Base-by-base conservation (phyloP, 2,113 vertebrate species). In the Lagopus muta region DNA sequence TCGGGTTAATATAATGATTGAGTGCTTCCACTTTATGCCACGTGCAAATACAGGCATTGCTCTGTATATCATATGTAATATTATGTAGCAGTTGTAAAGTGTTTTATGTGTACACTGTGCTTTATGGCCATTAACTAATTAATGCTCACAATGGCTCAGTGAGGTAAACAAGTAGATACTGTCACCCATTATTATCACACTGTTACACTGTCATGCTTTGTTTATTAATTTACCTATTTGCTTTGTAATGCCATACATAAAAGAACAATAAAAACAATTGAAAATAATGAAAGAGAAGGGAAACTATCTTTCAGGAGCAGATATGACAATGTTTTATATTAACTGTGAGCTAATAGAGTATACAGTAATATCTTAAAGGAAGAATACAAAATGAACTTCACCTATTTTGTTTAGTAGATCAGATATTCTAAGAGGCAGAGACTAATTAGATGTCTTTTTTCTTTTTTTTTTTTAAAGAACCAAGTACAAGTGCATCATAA, bases 51-150 rank as follows among this genome's bases (percentile, higher is more conserved):
- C 55, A 93, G 91, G 47, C 85, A 74, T 86, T 91, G 72, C 93
- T 93, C 79, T 86, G 72, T 93, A 80, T 94, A 94, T 96, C 91
- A 93, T 70, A 74, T 78, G 65, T 91, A 88, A 89, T 93, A 93
- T 77, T 93, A 91, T 86, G 85, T 74, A 93, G 85, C 91, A 86
- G 87, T 94, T 92, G 52, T 82, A 90, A 96, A 92, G 52, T 86
- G 85, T 80, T 94, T 91, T 91, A 83, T 69, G 36, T 90, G 85
- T 93, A 74, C 79, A 61, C 85, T 91, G 82, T 91, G 88, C 65
- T 95, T 95, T 96, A 89, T 92, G 88, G 75, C 85, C 93, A 95
- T 95, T 92, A 92, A 90, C 87, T 97, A 95, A 96, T 95, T 96
- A 95, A 92, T 94, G 76, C 87, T 94, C 45, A 92, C 95, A 94